Base-by-base conservation (phyloP, 1,140 invertebrate genomes). In the Papilio polytes region DNA sequence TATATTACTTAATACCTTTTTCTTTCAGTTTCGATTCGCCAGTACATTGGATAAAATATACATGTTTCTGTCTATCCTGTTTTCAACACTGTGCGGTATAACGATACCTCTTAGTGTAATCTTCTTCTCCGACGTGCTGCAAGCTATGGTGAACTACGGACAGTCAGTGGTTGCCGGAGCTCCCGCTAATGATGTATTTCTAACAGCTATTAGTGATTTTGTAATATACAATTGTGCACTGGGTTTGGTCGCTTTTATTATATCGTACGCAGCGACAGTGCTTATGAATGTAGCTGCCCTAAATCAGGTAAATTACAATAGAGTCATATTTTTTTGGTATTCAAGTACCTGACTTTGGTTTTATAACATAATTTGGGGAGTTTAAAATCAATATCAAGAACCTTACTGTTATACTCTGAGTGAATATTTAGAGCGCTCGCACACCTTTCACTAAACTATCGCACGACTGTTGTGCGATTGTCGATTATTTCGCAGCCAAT, bases 121-220 rank as follows among this genome's bases (percentile, higher is more conserved):
- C 20, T 94, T 97, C n/a, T 97, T 97, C 88, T 96, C 97, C 8
- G 90, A 95, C 79, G 93, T 97, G 80, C 95, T 97, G 0, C 95
- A 96, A 88, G 91, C 81, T 63, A 92, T 92, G 90, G 86, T 92
- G 1, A 66, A 83, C 36, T 91, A 89, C 78, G 85, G 83, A 3
- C 82, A 88, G 9, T 84, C 85, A 1, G 20, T 86, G 15, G 22
- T 84, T 0, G 36, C 78, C 7, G 84, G 84, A 4, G 76, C 74
- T 4, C 82, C 84, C 20, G 83, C 85, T 26, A 80, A 80, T 15
- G 85, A 91, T 15, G 82, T 51, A 18, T 87, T 96, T 22, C 82
- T 94, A 72, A 85, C 94, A 36, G 92, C 93, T 7, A 92, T 96
- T 1, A 84, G 80, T 36, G 74, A 90, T 66, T 96, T 96, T 89